These are phyloP conservation scores for Argynnis bischoffii DNA, from an alignment of 2,888 invertebrate species.

Conservation along the genomic window DNA sequence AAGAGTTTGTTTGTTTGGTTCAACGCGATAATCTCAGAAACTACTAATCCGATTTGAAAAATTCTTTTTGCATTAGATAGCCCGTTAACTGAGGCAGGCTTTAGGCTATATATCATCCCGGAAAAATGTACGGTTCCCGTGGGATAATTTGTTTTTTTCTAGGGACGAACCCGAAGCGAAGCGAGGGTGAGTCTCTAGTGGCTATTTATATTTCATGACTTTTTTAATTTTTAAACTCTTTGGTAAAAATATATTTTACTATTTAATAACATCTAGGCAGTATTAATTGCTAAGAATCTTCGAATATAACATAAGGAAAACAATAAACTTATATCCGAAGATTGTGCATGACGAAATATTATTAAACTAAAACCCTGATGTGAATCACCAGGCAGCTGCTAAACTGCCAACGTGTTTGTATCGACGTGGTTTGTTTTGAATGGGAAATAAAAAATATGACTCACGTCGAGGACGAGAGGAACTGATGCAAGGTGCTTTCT, in stretches of 20 bases:
- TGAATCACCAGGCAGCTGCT: slow-evolving; percentile 16
- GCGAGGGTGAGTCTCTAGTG: too few species aligned
- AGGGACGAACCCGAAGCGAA: too few species aligned
- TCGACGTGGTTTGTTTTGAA: slow-evolving; percentile 19
- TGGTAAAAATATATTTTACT: background rate
- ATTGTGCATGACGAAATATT: slow-evolving; percentile 10
- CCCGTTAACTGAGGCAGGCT: too few species aligned
- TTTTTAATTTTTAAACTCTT: background rate
- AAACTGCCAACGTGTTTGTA: slow-evolving; percentile 22
- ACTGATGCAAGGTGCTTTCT: slow-evolving; percentile 23
- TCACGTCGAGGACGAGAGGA: slow-evolving; percentile 1
- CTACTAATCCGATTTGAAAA: too few species aligned
- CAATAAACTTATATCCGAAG: background rate
- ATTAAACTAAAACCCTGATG: background rate
- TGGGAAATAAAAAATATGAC: slow-evolving; percentile 6
- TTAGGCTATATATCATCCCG: too few species aligned
- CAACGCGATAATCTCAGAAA: too few species aligned
- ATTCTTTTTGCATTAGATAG: too few species aligned
- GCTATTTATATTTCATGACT: too few species aligned
- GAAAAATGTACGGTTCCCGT: too few species aligned
- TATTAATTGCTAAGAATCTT: background rate
- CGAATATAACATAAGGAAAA: slow-evolving; percentile 10
- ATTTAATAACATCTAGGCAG: background rate
- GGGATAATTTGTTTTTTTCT: too few species aligned
- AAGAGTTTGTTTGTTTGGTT: too few species aligned